phyloP scores from a whole-genome alignment of 2,113 vertebrate genomes.

The Eulacestoma nigropectus region DNA sequence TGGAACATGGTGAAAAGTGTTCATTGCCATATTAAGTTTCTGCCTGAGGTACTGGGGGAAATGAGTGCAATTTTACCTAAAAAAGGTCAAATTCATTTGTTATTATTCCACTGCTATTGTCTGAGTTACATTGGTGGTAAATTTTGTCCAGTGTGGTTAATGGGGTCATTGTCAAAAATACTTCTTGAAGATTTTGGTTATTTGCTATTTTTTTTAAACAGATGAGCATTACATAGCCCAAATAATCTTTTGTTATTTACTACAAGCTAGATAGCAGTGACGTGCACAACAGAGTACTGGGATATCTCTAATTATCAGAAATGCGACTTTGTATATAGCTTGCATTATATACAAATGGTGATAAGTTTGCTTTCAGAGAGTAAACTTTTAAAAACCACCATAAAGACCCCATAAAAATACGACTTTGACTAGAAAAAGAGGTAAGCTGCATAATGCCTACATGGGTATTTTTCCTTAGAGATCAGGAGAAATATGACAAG shows the following conservation, averaged over 20 bases:
- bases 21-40: background rate
- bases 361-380: conserved; percentile 45
- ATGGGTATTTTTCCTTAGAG: conserved; percentile 55
- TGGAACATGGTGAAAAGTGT: background rate
- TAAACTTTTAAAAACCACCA: conserved; percentile 64
- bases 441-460: conserved; percentile 42
- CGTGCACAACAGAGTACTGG: background rate
- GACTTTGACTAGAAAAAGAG: conserved; percentile 53
- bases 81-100: background rate
- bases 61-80: background rate
- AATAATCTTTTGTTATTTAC: background rate
- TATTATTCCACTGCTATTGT: background rate
- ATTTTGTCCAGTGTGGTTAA: background rate
- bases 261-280: background rate
- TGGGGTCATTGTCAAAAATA: background rate
- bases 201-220: background rate
- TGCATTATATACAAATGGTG: background rate
- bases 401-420: conserved; percentile 40
- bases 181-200: background rate
- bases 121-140: background rate
- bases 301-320: conserved; percentile 18
- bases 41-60: background rate
- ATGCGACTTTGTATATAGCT: background rate
- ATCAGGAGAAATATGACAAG: conserved; percentile 63
- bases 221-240: background rate